phyloP scores from a whole-genome alignment of 1,140 invertebrate species.

The Drosophila tani region DNA sequence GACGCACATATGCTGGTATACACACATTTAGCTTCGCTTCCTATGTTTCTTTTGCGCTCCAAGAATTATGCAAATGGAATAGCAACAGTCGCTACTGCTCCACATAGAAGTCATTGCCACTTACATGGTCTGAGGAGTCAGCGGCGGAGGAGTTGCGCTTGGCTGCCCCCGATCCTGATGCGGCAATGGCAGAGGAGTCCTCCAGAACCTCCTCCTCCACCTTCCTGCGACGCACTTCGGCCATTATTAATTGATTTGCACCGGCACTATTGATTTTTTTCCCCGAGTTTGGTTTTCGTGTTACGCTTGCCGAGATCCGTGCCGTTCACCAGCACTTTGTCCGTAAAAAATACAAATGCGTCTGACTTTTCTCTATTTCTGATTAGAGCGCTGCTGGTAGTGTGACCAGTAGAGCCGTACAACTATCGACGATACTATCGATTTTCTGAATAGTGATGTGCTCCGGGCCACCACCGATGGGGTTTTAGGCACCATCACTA shows the following conservation, averaged over 20 bases:
- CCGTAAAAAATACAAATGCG: slow-evolving; percentile 19
- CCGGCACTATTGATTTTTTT: slow-evolving; percentile 39
- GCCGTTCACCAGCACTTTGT: slow-evolving; percentile 33
- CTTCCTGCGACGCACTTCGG: slow-evolving; percentile 81
- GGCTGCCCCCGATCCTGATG: slow-evolving; percentile 24
- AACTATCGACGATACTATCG: no score
- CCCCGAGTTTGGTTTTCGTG: slow-evolving; percentile 12
- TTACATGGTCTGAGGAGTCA: slow-evolving; percentile 85
- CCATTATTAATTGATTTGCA: slow-evolving; percentile 43
- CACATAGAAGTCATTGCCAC: slow-evolving; percentile 49
- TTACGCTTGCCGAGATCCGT: slow-evolving; percentile 20
- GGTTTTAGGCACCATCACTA: no score
- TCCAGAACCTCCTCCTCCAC: slow-evolving; percentile 60
- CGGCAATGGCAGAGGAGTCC: slow-evolving; percentile 27
- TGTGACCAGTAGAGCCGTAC: slow-evolving; percentile 17
- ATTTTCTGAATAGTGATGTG: no score
- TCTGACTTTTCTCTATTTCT: slow-evolving; percentile 32
- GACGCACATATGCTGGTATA: slow-evolving; percentile 55
- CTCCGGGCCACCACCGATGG: no score
- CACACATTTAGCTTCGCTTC: slow-evolving; percentile 42
- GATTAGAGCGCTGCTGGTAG: slow-evolving; percentile 18
- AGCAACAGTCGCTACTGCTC: slow-evolving; percentile 33
- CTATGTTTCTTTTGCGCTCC: slow-evolving; percentile 54
- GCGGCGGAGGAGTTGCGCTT: slow-evolving; percentile 77
- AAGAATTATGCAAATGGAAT: slow-evolving; percentile 67